Percentiles rank a stretch among this genome's conserved stretches.
phyloP scores from a whole-genome alignment of 2,888 invertebrate species.

The Xanthorhoe spadicearia region DNA sequence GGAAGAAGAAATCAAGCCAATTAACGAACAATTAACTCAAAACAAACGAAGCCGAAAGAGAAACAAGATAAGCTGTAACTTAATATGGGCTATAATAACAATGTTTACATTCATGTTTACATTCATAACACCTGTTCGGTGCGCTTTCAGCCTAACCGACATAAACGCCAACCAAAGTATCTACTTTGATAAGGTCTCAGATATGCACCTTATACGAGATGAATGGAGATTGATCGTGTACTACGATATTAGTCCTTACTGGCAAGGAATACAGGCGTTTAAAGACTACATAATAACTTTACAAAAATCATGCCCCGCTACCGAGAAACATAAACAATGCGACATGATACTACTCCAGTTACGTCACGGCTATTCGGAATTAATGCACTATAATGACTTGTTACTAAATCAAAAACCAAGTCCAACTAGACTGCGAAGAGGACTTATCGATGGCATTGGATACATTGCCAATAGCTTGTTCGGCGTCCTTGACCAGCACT shows the following conservation, averaged over 20 bases:
- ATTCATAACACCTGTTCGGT: neutral
- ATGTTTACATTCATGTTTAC: neutral
- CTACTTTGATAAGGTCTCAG: constrained; percentile 4
- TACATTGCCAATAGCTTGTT: neutral
- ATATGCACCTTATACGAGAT: constrained; percentile 3
- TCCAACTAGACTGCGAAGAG: neutral
- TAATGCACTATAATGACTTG: constrained; percentile 2
- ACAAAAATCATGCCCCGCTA: neutral
- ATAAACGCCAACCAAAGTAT: neutral
- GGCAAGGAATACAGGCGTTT: constrained; percentile 1
- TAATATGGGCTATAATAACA: neutral
- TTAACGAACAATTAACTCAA: neutral
- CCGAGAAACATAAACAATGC: neutral
- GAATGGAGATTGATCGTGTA: constrained; percentile 6
- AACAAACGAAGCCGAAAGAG: neutral
- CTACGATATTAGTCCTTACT: constrained; percentile 7
- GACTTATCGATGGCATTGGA: constrained; percentile 5
- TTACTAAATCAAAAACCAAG: neutral
- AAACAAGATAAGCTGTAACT: neutral
- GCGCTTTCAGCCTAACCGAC: constrained; percentile 1
- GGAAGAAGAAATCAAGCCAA: neutral
- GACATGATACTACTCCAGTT: constrained; percentile 6
- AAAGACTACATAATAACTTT: neutral
- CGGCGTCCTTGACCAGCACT: constrained; percentile 11
- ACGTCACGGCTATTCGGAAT: neutral